phyloP scores from a whole-genome alignment of 2,797 vertebrate genomes.

The Mustela erminea region DNA sequence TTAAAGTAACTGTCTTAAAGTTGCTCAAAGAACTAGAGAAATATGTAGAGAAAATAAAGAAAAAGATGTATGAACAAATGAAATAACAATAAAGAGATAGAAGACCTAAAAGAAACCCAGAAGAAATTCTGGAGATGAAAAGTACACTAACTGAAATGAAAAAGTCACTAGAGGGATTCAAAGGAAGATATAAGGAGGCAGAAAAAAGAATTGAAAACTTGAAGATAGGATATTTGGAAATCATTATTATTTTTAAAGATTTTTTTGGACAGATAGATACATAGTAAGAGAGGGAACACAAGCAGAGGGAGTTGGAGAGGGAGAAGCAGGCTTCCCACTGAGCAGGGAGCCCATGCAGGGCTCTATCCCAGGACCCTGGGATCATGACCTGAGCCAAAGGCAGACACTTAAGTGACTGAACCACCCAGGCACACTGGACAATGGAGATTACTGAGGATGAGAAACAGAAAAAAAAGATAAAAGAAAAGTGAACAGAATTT shows the following conservation, averaged over 20 bases:
- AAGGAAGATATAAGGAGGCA: background rate
- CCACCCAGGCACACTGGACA: background rate
- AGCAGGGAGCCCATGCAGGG: too few relatives aligned
- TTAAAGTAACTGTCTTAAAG: background rate
- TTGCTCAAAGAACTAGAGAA: background rate
- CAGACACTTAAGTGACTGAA: too few relatives aligned
- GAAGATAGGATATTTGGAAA: background rate
- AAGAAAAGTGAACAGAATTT: background rate
- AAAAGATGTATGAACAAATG: background rate
- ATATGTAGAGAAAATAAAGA: background rate
- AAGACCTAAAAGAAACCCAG: background rate
- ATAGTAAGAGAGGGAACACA: too few relatives aligned
- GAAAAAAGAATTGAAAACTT: background rate
- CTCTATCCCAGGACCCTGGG: too few relatives aligned
- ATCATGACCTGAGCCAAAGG: too few relatives aligned
- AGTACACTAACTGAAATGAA: background rate
- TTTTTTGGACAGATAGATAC: too few relatives aligned
- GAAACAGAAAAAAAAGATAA: background rate
- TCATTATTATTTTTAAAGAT: background rate
- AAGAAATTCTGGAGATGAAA: conserved; percentile 8
- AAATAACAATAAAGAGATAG: background rate
- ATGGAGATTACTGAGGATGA: background rate
- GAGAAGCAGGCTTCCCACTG: too few relatives aligned
- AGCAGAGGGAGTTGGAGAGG: too few relatives aligned
- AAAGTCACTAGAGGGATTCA: background rate